Evolutionary conservation across 1,140 invertebrate species (phyloP).

Genomic region (Diachasmimorpha longicaudata): DNA sequence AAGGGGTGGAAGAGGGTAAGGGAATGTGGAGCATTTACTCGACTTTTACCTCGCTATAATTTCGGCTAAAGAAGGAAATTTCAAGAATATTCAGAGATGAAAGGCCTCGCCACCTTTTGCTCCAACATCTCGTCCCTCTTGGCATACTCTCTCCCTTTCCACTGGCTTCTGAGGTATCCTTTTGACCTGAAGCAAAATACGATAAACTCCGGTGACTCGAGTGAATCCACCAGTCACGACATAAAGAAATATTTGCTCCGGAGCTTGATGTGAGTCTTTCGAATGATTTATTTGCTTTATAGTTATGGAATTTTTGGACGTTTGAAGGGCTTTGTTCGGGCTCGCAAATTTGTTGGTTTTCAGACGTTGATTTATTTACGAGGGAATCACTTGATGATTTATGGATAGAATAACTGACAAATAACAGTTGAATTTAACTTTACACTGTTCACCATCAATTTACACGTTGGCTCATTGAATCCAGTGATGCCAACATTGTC

Average conservation of each 20-base stretch:
- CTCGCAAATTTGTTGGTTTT: not conserved
- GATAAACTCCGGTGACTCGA: conserved; percentile 19
- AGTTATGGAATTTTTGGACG: not conserved
- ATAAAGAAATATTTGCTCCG: conserved; percentile 24
- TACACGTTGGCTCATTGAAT: too few relatives aligned
- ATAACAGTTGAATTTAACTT: too few relatives aligned
- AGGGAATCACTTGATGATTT: too few relatives aligned
- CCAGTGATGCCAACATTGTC: too few relatives aligned
- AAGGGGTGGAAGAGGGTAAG: not conserved
- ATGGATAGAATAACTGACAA: too few relatives aligned
- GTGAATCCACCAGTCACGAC: conserved; percentile 8
- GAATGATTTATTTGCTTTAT: not conserved
- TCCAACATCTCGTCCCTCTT: not conserved
- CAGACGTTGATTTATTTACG: too few relatives aligned
- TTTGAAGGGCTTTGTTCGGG: not conserved
- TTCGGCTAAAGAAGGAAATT: not conserved
- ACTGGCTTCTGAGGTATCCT: not conserved
- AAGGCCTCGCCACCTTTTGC: not conserved
- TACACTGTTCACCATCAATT: not conserved
- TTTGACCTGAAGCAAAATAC: conserved; percentile 17
- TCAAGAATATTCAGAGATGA: conserved; percentile 9
- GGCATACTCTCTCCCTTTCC: not conserved
- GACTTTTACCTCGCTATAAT: not conserved
- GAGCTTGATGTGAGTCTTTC: not conserved
- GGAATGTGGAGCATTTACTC: conserved; percentile 1